Conservation (phyloP, 2,888 invertebrate species). For the Apamea epomidion region DNA sequence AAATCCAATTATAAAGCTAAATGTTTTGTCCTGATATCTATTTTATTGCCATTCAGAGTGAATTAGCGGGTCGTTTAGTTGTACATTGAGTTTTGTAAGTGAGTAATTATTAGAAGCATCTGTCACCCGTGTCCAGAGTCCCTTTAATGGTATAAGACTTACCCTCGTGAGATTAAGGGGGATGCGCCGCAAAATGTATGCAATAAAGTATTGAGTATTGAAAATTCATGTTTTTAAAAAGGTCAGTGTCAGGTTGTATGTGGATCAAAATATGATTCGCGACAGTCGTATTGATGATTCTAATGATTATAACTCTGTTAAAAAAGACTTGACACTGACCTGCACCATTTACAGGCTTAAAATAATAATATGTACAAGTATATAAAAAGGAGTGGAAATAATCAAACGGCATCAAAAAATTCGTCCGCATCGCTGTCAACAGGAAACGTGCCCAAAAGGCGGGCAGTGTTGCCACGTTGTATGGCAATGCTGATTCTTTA, state of each 20-base stretch:
- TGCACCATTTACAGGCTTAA: not conserved
- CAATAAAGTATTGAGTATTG: no score
- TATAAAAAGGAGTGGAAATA: no score
- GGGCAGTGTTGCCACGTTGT: no score
- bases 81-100: not conserved
- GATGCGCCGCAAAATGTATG: not conserved
- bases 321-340: not conserved
- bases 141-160: not conserved
- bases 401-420: no score
- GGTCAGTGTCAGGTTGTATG: not conserved
- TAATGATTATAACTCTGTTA: not conserved
- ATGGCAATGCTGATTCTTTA: no score
- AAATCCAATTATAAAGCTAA: conserved; percentile 33
- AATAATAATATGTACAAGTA: no score
- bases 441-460: no score
- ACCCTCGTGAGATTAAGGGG: not conserved
- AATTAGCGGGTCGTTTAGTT: conserved; percentile 11
- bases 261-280: not conserved
- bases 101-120: not conserved
- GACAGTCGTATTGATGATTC: not conserved
- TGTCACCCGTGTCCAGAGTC: not conserved
- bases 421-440: no score
- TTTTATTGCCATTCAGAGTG: conserved; percentile 13
- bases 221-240: not conserved
- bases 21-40: conserved; percentile 13